A percentile compares a stretch with the other conserved stretches of the same genome.
These are phyloP conservation scores for Augochlorella aurata DNA, from an alignment of 2,888 invertebrate genomes.

Conservation along the genomic window DNA sequence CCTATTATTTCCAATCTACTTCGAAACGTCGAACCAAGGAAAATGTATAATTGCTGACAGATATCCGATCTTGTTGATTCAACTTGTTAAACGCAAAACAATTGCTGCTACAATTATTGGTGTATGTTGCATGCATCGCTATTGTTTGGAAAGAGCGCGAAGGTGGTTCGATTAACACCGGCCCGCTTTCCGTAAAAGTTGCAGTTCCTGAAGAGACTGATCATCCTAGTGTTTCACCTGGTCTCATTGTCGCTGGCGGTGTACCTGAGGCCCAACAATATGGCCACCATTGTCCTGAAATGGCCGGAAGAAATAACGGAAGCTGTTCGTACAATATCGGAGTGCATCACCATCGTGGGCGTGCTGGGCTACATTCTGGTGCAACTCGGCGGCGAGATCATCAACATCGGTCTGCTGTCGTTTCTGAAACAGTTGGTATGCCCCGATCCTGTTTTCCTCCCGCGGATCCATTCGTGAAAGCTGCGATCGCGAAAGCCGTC, in stretches of 20 bases:
- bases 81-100: too few relatives aligned
- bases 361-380: constrained; percentile 94
- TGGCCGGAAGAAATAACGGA: constrained; percentile 83
- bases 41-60: too few relatives aligned
- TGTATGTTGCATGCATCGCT: too few relatives aligned
- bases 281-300: constrained; percentile 83
- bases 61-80: too few relatives aligned
- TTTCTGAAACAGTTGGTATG: constrained; percentile 95
- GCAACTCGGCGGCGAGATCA: constrained; percentile 96
- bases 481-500: constrained; percentile 39
- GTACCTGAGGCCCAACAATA: constrained; percentile 91
- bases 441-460: constrained; percentile 11
- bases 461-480: constrained; percentile 30
- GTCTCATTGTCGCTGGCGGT: constrained; percentile 94
- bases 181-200: constrained; percentile 84
- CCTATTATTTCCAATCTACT: too few relatives aligned
- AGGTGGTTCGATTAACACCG: neutral
- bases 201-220: constrained; percentile 95
- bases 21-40: too few relatives aligned
- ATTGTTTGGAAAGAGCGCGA: too few relatives aligned
- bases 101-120: too few relatives aligned
- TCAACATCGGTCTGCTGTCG: constrained; percentile 94
- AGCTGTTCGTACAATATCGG: constrained; percentile 83
- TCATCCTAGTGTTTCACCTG: constrained; percentile 94
- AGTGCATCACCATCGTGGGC: constrained; percentile 92